Percentiles rank a stretch among this genome's conserved stretches.
phyloP scores from a whole-genome alignment of 1,140 invertebrate species.

The Drosophila mauritiana region DNA sequence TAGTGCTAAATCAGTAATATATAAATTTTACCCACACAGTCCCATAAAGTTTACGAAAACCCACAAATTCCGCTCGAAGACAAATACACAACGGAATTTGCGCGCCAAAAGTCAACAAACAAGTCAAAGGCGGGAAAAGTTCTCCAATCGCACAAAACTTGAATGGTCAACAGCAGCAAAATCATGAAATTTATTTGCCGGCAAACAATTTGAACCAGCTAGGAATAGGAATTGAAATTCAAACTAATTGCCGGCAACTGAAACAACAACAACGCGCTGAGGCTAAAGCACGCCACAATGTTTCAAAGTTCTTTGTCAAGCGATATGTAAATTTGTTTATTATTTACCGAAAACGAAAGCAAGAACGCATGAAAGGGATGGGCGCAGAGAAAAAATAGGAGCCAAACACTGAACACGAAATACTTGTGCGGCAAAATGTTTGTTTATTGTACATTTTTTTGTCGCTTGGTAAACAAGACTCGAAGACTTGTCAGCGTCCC shows the following conservation, averaged over 20 bases:
- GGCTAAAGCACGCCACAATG: constrained; percentile 57
- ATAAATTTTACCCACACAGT: constrained; percentile 18
- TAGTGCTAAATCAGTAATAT: constrained; percentile 11
- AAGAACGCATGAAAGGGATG: constrained; percentile 10
- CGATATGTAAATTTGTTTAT: constrained; percentile 81
- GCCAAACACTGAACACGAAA: constrained; percentile 58
- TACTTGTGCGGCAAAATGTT: constrained; percentile 68
- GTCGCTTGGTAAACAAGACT: constrained; percentile 76
- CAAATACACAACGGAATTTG: constrained; percentile 53
- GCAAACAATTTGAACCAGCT: constrained; percentile 42
- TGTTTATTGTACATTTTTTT: constrained; percentile 81
- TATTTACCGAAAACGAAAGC: constrained; percentile 61
- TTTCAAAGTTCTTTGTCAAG: constrained; percentile 71
- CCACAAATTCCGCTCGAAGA: constrained; percentile 36
- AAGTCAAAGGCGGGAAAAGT: constrained; percentile 24
- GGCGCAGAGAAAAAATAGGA: constrained; percentile 27
- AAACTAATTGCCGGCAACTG: constrained; percentile 57
- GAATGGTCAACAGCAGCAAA: constrained; percentile 36
- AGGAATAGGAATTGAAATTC: constrained; percentile 39
- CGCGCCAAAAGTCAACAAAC: constrained; percentile 70
- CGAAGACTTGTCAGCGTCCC: constrained; percentile 45
- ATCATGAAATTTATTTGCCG: constrained; percentile 51
- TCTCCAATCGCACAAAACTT: constrained; percentile 14
- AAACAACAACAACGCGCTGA: constrained; percentile 21
- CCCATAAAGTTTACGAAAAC: constrained; percentile 23